phyloP scores from a whole-genome alignment of 2,113 vertebrate species.

The Epinephelus cyanopodus region DNA sequence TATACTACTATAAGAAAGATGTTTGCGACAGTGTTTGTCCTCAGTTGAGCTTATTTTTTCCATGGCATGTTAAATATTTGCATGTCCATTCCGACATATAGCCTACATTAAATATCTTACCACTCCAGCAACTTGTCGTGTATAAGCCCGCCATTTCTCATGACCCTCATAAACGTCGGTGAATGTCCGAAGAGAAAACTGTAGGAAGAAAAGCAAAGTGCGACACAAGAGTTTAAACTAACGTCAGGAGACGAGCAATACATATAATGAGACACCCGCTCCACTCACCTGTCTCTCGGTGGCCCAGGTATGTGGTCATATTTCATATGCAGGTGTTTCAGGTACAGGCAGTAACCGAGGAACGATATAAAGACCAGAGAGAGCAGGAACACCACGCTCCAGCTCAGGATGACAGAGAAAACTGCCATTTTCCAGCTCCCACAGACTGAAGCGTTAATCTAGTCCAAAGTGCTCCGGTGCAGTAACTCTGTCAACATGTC shows the following conservation, averaged over 20 bases:
- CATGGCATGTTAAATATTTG: too few relatives aligned
- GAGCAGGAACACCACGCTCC: neutral
- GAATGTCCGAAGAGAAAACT: conserved; percentile 79
- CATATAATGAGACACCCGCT: too few relatives aligned
- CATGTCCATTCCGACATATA: too few relatives aligned
- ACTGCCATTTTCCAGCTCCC: conserved; percentile 32
- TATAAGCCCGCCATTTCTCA: neutral
- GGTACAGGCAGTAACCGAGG: conserved; percentile 49
- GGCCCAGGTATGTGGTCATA: conserved; percentile 72
- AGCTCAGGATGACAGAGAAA: neutral
- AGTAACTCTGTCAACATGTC: too few relatives aligned
- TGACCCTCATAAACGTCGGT: neutral
- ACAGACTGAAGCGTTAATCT: too few relatives aligned
- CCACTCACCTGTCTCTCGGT: conserved; percentile 49
- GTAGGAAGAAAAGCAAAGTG: neutral
- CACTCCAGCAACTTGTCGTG: conserved; percentile 73
- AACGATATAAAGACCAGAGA: conserved; percentile 10
- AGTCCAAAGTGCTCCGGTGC: too few relatives aligned
- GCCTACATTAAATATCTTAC: conserved; percentile 51
- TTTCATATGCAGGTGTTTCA: conserved; percentile 54
- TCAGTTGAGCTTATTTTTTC: too few relatives aligned
- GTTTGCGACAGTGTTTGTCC: too few relatives aligned
- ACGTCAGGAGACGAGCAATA: too few relatives aligned
- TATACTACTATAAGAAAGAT: too few relatives aligned
- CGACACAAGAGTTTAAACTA: too few relatives aligned